Evolutionary conservation across 1,140 invertebrate genomes (phyloP).

Genomic region (Arion vulgaris): DNA sequence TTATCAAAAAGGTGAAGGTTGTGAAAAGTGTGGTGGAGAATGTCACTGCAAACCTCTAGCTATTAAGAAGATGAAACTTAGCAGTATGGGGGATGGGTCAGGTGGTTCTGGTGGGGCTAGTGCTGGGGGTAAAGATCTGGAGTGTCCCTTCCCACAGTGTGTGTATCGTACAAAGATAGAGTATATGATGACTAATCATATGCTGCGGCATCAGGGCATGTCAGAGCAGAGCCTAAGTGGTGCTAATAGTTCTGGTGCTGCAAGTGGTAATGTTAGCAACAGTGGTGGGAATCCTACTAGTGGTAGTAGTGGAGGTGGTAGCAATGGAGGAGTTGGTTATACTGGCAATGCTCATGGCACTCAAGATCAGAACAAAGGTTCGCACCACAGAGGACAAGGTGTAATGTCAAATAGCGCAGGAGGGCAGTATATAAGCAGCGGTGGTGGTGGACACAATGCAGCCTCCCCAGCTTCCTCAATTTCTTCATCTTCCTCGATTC

Average conservation of each 20-base stretch:
- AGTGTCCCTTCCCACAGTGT: constrained; percentile 39
- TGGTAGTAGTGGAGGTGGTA: neutral
- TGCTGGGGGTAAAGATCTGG: constrained; percentile 25
- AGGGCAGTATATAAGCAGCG: constrained; percentile 8
- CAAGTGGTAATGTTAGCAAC: neutral
- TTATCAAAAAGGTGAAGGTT: constrained; percentile 44
- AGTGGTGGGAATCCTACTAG: neutral
- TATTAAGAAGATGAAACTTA: constrained; percentile 39
- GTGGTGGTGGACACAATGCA: neutral
- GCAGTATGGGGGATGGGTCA: neutral
- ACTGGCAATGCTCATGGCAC: neutral
- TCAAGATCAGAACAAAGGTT: constrained; percentile 21
- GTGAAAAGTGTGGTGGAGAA: constrained; percentile 40
- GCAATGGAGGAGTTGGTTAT: constrained; percentile 12
- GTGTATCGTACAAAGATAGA: constrained; percentile 39
- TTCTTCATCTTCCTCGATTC: constrained; percentile 2
- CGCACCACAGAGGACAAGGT: constrained; percentile 24
- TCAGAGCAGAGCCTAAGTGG: neutral
- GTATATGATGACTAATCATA: constrained; percentile 43
- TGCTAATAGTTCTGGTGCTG: neutral
- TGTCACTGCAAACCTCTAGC: constrained; percentile 37
- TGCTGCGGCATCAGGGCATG: constrained; percentile 38
- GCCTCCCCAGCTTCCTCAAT: constrained; percentile 24
- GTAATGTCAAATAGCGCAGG: neutral
- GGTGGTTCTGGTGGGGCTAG: neutral